These are phyloP conservation scores for Peromyscus nudipes DNA, from an alignment of 2,797 vertebrate species.

Conservation along the genomic window DNA sequence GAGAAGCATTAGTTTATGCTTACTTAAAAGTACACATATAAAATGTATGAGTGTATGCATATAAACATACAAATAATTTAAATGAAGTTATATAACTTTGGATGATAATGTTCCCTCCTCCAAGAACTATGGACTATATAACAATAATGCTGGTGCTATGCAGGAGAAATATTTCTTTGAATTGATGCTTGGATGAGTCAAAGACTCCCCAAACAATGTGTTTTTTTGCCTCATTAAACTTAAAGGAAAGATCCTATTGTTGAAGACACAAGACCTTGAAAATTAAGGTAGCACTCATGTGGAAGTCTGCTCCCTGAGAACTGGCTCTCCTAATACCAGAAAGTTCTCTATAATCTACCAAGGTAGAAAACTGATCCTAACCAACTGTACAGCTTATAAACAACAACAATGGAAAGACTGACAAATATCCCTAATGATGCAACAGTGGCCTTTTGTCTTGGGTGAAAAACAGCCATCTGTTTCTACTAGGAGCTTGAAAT, in stretches of 20 bases:
- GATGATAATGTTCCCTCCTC: neutral
- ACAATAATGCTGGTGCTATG: neutral
- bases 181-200: neutral
- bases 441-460: neutral
- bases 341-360: neutral
- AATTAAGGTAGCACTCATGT: neutral
- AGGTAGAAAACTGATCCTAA: neutral
- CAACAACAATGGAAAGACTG: neutral
- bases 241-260: neutral
- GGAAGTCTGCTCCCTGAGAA: neutral
- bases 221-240: neutral
- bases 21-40: neutral
- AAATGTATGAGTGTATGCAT: neutral
- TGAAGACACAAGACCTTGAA: neutral
- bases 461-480: neutral
- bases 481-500: neutral
- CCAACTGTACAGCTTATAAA: neutral
- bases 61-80: neutral
- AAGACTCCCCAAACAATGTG: neutral
- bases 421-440: neutral
- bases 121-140: neutral
- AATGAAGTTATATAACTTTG: neutral
- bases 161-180: neutral
- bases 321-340: neutral
- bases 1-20: neutral